Evolutionary conservation across 2,888 invertebrate species (phyloP), one percentile per base, ranked within the genome.

Genomic region (Mythimna vitellina): DNA sequence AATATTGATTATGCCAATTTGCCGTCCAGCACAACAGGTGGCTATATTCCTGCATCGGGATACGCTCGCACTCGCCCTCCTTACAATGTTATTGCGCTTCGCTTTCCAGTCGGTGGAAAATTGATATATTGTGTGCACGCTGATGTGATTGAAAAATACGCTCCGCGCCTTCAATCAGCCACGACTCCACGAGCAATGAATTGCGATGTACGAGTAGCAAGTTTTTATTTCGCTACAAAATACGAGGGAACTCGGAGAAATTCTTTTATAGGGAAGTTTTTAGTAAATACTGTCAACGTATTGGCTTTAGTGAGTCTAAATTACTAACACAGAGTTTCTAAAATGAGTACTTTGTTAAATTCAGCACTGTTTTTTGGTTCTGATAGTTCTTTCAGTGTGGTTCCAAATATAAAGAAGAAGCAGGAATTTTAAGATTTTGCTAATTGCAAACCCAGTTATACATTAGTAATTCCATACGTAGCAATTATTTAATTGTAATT

Each of bases 1-100:
- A 22, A 63, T 77, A 77, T 75, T 63, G 75, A 75, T 75, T 77
- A 63, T 70, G 63, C 58, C 75, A 70, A 76, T 78, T 78, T 71
- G 60, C 72, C 60, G 72, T 38, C 25, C 38, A 64, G n/a, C n/a
- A 20, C 78, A 71, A 70, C 63, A 78, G 76, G 76, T 78, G 76
- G 78, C 8, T 12, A 56, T 64, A 78, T 71, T 60, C 60, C n/a
- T 78, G 38, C 38, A 54, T 29, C 14, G 54, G 49, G 46, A 20
- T 32, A 51, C 57, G 22, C 56, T 53, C 35, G 29, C 49, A 38
- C 49, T 53, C 35, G 29, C 49, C 32, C 49, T 25, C 46, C 42
- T 53, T 49, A 54, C 70, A 58, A 25, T 77, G 35, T n/a, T 49
- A 22, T 61, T 35, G 29, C 22, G 46, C 17, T 63, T 64, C 51